phyloP scores from a whole-genome alignment of 53 echinoderm and acorn worm genomes.

The Hippasteria phrygiana region DNA sequence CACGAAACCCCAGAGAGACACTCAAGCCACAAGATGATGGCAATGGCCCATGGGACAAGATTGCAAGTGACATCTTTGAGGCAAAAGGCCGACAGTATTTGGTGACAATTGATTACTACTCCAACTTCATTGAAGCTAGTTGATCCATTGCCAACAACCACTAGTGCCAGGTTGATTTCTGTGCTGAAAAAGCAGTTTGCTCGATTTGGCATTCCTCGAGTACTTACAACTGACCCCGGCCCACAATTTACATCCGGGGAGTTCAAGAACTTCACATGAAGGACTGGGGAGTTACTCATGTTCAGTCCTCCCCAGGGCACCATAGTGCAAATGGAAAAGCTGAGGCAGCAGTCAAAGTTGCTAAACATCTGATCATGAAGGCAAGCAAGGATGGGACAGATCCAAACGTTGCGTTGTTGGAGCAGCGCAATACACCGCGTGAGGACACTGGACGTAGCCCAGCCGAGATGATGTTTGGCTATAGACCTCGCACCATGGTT shows the following conservation, averaged over 20 bases:
- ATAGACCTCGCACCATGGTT: conserved; percentile 8
- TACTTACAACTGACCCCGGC: conserved; percentile 63
- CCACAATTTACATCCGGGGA: conserved; percentile 53
- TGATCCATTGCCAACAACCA: conserved; percentile 38
- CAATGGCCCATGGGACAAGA: conserved; percentile 44
- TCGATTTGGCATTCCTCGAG: conserved; percentile 62
- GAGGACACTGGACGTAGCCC: conserved; percentile 5
- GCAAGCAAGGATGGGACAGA: conserved; percentile 28
- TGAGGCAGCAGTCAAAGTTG: conserved; percentile 68
- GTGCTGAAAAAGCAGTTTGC: conserved; percentile 72
- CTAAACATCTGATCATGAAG: conserved; percentile 61
- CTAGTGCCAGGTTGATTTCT: conserved; percentile 25
- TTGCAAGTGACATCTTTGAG: conserved; percentile 3
- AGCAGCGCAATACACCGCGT: conserved; percentile 57
- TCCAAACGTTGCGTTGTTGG: conserved; percentile 53
- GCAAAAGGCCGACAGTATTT: conserved; percentile 32
- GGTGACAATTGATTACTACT: conserved; percentile 75
- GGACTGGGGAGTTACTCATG: conserved; percentile 56
- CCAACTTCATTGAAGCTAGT: conserved; percentile 75
- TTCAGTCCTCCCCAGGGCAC: conserved; percentile 60
- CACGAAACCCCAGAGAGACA: not conserved
- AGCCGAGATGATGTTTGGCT: conserved; percentile 37
- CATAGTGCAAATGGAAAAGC: conserved; percentile 68
- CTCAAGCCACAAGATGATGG: conserved; percentile 43
- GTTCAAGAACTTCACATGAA: conserved; percentile 58